phyloP scores from a whole-genome alignment of 2,113 vertebrate genomes.

The Poecile atricapillus region DNA sequence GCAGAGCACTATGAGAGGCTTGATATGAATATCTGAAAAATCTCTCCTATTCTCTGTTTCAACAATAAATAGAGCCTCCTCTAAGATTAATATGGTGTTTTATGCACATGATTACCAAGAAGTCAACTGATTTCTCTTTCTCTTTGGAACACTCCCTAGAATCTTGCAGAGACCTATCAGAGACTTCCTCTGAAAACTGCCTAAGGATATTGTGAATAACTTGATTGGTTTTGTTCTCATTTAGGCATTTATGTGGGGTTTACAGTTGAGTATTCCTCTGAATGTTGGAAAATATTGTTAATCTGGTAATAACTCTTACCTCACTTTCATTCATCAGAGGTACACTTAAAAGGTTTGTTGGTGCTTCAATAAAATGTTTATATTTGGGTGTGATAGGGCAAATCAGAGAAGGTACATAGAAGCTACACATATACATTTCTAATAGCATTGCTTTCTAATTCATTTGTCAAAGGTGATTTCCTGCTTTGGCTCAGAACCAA shows the following conservation, averaged over 20 bases:
- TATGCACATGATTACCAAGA: fast-evolving
- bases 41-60: not conserved
- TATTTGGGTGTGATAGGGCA: not conserved
- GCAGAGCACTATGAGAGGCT: not conserved
- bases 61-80: not conserved
- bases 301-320: not conserved
- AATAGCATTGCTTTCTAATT: not conserved
- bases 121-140: slow-evolving; percentile 29
- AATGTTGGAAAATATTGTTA: not conserved
- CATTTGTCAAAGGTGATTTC: not conserved
- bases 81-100: fast-evolving
- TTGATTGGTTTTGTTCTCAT: not conserved
- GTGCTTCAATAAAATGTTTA: not conserved
- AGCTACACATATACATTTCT: not conserved
- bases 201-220: not conserved
- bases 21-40: not conserved
- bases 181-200: not conserved
- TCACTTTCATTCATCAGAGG: not conserved
- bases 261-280: not conserved
- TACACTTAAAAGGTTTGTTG: not conserved
- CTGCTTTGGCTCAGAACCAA: not conserved
- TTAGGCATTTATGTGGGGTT: not conserved
- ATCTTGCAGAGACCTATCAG: not conserved
- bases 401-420: not conserved
- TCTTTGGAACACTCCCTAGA: not conserved